Evolutionary conservation across 2,113 vertebrate genomes (phyloP), one percentile per base, ranked within the genome.

Genomic region (Phainopepla nitens): DNA sequence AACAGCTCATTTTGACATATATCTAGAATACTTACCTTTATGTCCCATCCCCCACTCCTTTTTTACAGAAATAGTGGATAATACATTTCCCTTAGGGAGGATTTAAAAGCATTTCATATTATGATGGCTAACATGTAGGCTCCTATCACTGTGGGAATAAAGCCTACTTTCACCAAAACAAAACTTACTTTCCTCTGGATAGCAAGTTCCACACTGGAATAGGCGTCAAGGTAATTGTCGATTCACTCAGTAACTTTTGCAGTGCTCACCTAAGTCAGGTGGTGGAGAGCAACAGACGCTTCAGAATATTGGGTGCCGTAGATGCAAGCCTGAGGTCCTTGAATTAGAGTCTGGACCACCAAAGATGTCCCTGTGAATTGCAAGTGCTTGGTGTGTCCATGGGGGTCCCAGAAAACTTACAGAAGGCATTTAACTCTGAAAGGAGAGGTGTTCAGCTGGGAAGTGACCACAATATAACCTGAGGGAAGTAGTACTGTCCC

Each of bases 31-130:
- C 80, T 92, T 94, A 95, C 62, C 82, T 96, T 97, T 95, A 58
- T 0, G 0, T 65, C 60, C 50, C 72, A 81, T 23, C 35, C 42
- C 11, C 45, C 77, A 49, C 88, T 97, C 82, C 66, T 95, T 94
- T 97, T 97, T 97, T 97, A 90, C 87, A 95, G 97, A 96, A 96
- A 92, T 94, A 73, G 72, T 96, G 73, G 95, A 73, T 96, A 96
- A 96, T 88, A 58, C 83, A 33, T 92, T 97, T 93, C 84, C 93
- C 93, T 91, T 84, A 31, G 95, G 96, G 75, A 97, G 75, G 91
- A 94, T 84, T 97, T 97, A 93, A 97, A 97, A 98, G 89, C 83
- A 87, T 97, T 96, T 95, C 93, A 56, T 87, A 82, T 93, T 91
- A 87, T 78, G 94, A 79, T 95, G 85, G 51, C 87, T 97, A 93